Conservation (phyloP, 2,888 invertebrate species). For the Camponotus fellah region DNA sequence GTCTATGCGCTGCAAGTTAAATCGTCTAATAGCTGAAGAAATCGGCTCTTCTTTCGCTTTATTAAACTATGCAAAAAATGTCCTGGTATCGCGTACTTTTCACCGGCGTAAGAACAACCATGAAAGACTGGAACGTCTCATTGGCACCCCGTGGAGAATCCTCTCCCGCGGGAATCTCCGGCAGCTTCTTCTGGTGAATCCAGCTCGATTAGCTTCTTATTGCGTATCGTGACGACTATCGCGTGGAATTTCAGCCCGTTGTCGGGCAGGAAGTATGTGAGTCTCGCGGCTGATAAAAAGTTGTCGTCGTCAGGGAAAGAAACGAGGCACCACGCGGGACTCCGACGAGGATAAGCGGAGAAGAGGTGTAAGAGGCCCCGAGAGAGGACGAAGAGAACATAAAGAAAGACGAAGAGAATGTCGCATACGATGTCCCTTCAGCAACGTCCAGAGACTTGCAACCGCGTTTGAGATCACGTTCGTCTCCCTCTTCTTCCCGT, state of each 20-base stretch:
- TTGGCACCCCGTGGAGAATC: conserved; percentile 66
- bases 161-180: conserved; percentile 62
- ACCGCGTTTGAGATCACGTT: conserved; percentile 54
- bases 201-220: conserved; percentile 75
- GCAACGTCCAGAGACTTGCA: conserved; percentile 37
- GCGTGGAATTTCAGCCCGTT: conserved; percentile 76
- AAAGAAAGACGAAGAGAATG: conserved; percentile 44
- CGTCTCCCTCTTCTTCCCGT: conserved; percentile 33
- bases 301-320: conserved; percentile 68
- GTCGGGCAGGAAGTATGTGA: conserved; percentile 78
- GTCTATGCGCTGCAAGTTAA: conserved; percentile 27
- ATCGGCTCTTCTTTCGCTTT: conserved; percentile 22
- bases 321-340: conserved; percentile 54
- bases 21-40: conserved; percentile 32
- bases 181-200: conserved; percentile 27
- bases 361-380: conserved; percentile 10
- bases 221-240: conserved; percentile 73
- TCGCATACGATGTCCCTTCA: conserved; percentile 61
- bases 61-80: conserved; percentile 38
- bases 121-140: conserved; percentile 51
- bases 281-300: conserved; percentile 75
- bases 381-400: conserved; percentile 30
- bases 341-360: background rate
- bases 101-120: conserved; percentile 24
- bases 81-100: conserved; percentile 45